Evolutionary conservation across 2,797 vertebrate species (phyloP).

Genomic region (Sebastolobus alascanus): DNA sequence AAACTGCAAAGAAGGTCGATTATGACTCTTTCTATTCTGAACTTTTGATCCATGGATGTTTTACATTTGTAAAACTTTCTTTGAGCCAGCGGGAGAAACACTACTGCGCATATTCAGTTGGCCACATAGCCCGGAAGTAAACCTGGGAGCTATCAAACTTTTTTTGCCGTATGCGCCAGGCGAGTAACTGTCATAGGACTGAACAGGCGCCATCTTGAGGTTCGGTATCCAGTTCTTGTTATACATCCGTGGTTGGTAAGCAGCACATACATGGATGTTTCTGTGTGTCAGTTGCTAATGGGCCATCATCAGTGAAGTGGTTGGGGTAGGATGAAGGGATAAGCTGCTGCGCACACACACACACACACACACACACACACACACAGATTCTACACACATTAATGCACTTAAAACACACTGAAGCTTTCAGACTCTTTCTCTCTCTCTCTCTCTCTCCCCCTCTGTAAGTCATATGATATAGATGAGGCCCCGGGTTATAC

Average conservation of each 20-base stretch:
- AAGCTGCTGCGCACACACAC: conserved; percentile 51
- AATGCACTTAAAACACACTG: conserved; percentile 47
- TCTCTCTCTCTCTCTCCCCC: not conserved
- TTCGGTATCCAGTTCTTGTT: not conserved
- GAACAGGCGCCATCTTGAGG: not conserved
- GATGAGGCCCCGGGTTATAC: conserved; percentile 59
- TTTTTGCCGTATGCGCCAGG: not conserved
- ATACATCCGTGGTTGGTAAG: not conserved
- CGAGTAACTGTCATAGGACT: not conserved
- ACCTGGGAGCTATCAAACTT: not conserved
- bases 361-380: conserved; percentile 23
- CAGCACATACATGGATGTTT: conserved; percentile 24
- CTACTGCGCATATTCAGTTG: no score
- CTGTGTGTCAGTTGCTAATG: conserved; percentile 69
- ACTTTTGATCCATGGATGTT: not conserved
- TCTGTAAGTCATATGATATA: conserved; percentile 68
- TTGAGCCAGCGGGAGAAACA: not conserved
- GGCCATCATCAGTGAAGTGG: conserved; percentile 64
- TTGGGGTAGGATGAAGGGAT: conserved; percentile 63
- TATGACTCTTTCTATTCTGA: not conserved
- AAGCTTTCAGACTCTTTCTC: conserved; percentile 30
- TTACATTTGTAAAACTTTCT: not conserved
- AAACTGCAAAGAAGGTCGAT: not conserved
- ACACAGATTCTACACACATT: conserved; percentile 27
- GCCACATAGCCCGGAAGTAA: not conserved